These are phyloP conservation scores for Poeciliopsis occidentalis DNA, from an alignment of 2,113 vertebrate genomes.

Conservation along the genomic window DNA sequence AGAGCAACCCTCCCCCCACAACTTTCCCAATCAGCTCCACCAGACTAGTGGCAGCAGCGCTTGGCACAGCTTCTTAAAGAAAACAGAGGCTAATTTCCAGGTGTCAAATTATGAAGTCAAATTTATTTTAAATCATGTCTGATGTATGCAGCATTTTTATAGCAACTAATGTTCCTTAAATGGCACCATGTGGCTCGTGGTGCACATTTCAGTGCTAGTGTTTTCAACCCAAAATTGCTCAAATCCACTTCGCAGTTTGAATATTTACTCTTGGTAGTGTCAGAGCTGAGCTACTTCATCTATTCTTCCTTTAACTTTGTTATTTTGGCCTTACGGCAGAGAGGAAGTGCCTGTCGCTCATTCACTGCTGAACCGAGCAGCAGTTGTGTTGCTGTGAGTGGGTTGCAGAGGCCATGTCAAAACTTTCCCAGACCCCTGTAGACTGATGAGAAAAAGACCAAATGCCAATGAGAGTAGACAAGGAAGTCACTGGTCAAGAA, in stretches of 20 bases:
- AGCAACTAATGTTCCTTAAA: too few species aligned
- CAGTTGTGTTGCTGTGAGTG: constrained; percentile 29
- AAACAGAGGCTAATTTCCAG: too few species aligned
- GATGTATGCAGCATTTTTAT: too few species aligned
- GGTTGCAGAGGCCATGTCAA: constrained; percentile 59
- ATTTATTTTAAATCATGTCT: too few species aligned
- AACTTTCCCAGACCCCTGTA: constrained; percentile 63
- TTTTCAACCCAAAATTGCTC: neutral
- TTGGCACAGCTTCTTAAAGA: too few species aligned
- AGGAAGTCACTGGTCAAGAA: constrained; percentile 42
- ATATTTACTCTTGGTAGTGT: neutral
- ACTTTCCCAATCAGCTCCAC: too few species aligned
- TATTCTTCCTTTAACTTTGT: constrained; percentile 19
- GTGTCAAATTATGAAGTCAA: too few species aligned
- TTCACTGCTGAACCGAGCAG: constrained; percentile 13
- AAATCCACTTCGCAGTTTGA: neutral
- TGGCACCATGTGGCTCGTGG: too few species aligned
- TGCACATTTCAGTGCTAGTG: neutral
- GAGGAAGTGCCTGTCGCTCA: constrained; percentile 67
- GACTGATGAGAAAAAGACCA: constrained; percentile 55
- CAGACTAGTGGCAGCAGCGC: too few species aligned
- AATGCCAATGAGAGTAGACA: constrained; percentile 48
- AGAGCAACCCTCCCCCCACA: too few species aligned
- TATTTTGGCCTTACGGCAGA: constrained; percentile 46
- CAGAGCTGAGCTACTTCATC: neutral